Conservation (phyloP, 2,888 invertebrate species). For the Diaprepes abbreviatus region DNA sequence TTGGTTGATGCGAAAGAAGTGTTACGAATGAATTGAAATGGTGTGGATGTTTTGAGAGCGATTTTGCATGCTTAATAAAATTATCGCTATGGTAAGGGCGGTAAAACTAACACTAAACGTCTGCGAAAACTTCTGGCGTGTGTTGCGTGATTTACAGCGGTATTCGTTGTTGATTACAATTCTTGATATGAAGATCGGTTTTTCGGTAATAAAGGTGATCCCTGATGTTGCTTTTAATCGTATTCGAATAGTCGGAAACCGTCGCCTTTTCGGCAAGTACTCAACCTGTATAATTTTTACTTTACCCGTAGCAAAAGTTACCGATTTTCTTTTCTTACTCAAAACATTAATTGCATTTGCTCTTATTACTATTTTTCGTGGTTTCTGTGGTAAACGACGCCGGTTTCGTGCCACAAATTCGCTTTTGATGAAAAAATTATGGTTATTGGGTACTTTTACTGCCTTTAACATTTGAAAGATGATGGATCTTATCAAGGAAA, state of each 20-base stretch:
- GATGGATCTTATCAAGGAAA: slow-evolving; percentile 40
- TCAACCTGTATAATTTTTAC: no score
- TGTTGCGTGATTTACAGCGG: background rate
- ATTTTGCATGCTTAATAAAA: background rate
- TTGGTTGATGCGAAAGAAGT: slow-evolving; percentile 20
- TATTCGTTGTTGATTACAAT: no score
- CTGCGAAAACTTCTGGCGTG: background rate
- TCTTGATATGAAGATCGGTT: no score
- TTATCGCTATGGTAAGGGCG: slow-evolving; percentile 17
- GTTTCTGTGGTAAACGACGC: background rate
- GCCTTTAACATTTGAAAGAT: slow-evolving; percentile 25
- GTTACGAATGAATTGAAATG: slow-evolving; percentile 11
- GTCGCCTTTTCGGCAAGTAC: background rate
- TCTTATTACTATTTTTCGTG: no score
- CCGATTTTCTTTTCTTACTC: no score
- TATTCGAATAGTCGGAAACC: background rate
- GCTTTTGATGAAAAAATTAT: slow-evolving; percentile 2
- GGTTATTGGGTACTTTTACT: slow-evolving; percentile 11
- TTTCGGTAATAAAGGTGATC: no score
- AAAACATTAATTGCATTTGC: no score
- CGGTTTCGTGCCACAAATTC: slow-evolving; percentile 10
- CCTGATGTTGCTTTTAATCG: no score
- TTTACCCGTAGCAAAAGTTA: no score
- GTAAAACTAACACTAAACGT: background rate
- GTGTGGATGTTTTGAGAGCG: background rate